phyloP scores from a whole-genome alignment of 2,888 invertebrate species.

The Agriopis marginaria region DNA sequence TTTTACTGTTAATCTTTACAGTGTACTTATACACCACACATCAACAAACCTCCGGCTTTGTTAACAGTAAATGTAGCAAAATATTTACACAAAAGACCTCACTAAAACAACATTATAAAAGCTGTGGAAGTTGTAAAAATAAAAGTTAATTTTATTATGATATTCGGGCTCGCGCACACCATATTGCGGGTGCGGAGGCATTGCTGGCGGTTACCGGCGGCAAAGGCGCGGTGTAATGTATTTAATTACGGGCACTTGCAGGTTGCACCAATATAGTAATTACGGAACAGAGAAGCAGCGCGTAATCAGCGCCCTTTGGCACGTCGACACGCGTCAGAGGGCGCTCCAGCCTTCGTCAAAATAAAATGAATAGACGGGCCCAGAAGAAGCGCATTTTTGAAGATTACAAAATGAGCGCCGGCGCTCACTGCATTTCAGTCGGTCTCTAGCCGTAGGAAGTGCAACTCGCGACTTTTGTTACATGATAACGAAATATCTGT shows the following conservation, averaged over 20 bases:
- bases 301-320: constrained; percentile 82
- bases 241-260: constrained; percentile 81
- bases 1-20: not conserved
- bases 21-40: not conserved
- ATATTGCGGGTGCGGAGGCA: constrained; percentile 21
- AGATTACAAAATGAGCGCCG: too few species aligned
- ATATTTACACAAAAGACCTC: constrained; percentile 27
- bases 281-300: constrained; percentile 74
- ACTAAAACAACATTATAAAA: constrained; percentile 22
- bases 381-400: too few species aligned
- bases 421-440: too few species aligned
- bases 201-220: constrained; percentile 38
- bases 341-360: constrained; percentile 64
- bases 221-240: constrained; percentile 73
- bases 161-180: constrained; percentile 22
- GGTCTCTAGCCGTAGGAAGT: too few species aligned
- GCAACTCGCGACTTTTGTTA: too few species aligned
- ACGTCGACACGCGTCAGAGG: constrained; percentile 72
- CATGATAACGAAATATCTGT: too few species aligned
- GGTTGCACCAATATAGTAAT: constrained; percentile 81
- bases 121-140: constrained; percentile 28
- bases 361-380: too few species aligned
- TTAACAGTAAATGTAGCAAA: constrained; percentile 15
- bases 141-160: constrained; percentile 33
- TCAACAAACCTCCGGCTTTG: constrained; percentile 4